Evolutionary conservation across 1,140 invertebrate species (phyloP), one percentile per base, ranked within the genome.

Genomic region (Bradynema listronoti): DNA sequence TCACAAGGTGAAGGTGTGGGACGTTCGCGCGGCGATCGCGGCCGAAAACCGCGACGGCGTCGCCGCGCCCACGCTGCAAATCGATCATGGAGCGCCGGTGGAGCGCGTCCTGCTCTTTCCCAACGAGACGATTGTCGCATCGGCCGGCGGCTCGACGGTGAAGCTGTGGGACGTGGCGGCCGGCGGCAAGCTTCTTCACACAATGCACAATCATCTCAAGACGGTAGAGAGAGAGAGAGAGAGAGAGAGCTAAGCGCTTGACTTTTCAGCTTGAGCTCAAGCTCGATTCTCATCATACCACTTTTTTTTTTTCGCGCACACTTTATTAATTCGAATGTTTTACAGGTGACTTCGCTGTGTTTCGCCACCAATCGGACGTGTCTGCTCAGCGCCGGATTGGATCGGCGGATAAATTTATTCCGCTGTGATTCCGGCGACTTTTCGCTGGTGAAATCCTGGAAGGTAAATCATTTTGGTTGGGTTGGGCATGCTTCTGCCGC

Each of bases 351-450:
- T 42, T 78, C 77, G 9, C 36, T 78, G 32, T 45, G 47, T 65
- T 82, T 91, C 55, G 86, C 87, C 22, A 87, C 85, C 24, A 85
- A 89, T 75, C 86, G 86, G 25, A 86, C 85, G 56, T 83, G 88
- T 69, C 81, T 97, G 34, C 75, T 96, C 62, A 93, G 91, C 6
- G 89, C 86, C 4, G 91, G 89, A 1, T 80, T 96, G 42, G 93
- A 97, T 65, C 81, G 81, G 57, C 89, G 94, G 81, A 86, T 96
- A 0, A 95, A 95, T 82, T 85, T 96, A 65, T 94, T 92, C 80
- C 88, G 56, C 45, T 55, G 63, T 6, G 79, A 95, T 78, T 82
- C 89, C 45, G 83, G 85, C 53, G 87, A 85, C 1, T 94, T 90
- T 75, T 87, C 89, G 81, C 83, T 86, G 1, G 86, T 94, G 9